A percentile compares a stretch with the other conserved stretches of the same genome.
Conservation (phyloP, 1,140 invertebrate species). For the Forficula auricularia region DNA sequence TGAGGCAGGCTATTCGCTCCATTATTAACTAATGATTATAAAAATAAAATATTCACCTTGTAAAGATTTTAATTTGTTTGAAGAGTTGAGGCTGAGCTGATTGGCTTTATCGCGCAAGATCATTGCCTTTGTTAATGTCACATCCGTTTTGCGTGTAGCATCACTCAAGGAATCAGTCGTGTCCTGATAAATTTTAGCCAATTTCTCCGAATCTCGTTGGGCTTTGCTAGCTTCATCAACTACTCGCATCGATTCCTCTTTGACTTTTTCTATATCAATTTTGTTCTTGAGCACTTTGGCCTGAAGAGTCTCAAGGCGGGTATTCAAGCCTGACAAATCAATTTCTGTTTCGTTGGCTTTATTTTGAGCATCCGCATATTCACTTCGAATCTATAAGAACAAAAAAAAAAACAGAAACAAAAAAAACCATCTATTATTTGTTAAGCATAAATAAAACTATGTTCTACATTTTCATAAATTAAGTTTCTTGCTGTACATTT, state of each 20-base stretch:
- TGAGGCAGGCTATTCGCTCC: too few relatives aligned
- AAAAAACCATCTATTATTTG: too few relatives aligned
- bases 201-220: conserved; percentile 28
- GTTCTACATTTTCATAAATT: not conserved
- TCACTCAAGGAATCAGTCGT: conserved; percentile 37
- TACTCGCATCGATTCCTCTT: conserved; percentile 32
- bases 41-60: too few relatives aligned
- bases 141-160: conserved; percentile 41
- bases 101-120: conserved; percentile 52
- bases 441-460: not conserved
- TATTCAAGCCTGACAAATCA: conserved; percentile 46
- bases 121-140: conserved; percentile 52
- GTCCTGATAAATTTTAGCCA: conserved; percentile 37
- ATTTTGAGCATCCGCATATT: conserved; percentile 52
- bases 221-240: conserved; percentile 36
- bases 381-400: conserved; percentile 37
- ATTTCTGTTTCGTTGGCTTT: conserved; percentile 52
- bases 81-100: conserved; percentile 54
- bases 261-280: conserved; percentile 37
- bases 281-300: conserved; percentile 61
- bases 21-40: too few relatives aligned
- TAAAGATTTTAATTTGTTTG: conserved; percentile 52
- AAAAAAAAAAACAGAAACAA: conserved; percentile 4
- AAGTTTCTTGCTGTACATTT: not conserved
- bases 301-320: conserved; percentile 48